Base-by-base conservation (phyloP, 1,140 invertebrate genomes). In the Drosophila santomea region DNA sequence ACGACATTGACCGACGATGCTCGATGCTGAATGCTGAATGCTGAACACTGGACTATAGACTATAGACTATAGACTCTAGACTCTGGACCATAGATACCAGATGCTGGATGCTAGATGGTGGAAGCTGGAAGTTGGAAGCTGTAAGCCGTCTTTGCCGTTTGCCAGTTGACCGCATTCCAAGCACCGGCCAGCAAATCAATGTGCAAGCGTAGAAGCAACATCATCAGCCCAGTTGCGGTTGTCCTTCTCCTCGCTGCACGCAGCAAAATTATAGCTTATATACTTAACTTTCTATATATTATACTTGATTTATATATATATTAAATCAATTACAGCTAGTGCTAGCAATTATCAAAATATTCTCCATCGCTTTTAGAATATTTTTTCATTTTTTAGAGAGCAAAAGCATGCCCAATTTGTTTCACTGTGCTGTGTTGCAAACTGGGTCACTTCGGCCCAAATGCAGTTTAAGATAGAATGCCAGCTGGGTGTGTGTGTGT, bases 151-250 rank as follows among this genome's bases (percentile, higher is more conserved):
- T 48, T 41, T 77, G 64, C 66, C 56, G 80, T 64, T 80, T 79
- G 75, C 78, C 71, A 73, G 82, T 82, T 86, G 83, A 86, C 83
- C 83, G 83, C 83, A 86, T 86, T 86, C 83, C 83, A 66, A 57
- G 57, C 73, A 57, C 67, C 57, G 69, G 61, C 61, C 77, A 74
- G 69, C 78, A 86, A 85, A 85, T 85, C 82, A 86, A 81, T 85
- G 82, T 82, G 83, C 83, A 75, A 73, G 69, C 75, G 66, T 68
- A 60, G 61, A 86, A 79, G 74, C 73, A 57, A 48, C 80, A 60
- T 43, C 54, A 63, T 39, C 54, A 45, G n/a, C 39, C 56, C 15
- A 62, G 28, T 55, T 51, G 74, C 47, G 55, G 55, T 36, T 54
- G 61, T 81, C 57, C 61, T 69, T 58, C 61, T 80, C 59, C 62